Evolutionary conservation across 2,888 invertebrate genomes (phyloP), one percentile per base, ranked within the genome.

Genomic region (Theretra japonica): DNA sequence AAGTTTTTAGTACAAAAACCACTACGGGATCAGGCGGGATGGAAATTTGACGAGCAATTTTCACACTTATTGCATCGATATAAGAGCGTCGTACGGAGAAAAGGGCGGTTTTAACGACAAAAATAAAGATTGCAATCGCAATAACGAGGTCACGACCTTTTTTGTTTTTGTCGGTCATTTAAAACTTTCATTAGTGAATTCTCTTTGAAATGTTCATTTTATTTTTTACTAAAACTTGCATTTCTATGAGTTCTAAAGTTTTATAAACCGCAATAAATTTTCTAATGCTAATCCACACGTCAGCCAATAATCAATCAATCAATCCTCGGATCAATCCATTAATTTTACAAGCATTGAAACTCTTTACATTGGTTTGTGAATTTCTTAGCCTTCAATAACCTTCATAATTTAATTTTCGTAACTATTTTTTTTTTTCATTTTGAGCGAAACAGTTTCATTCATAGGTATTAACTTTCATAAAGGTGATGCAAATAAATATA

Each of bases 121-220:
- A 81, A 76, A 75, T 72, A 80, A 88, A 86, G 76, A 79, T 91
- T 88, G 89, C 85, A 80, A 82, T 88, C 85, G 85, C 86, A 88
- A 89, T 91, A 92, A 92, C 90, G 92, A 90, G 92, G 92, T 92
- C 92, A 90, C 80, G 82, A 81, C 79, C 79, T 86, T 89, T 91
- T 89, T 90, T 88, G 87, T 88, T 90, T 90, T 89, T 86, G 90
- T 85, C 86, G 88, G 90, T 90, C 89, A 90, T 92, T 93, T 92
- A 89, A 91, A 92, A 92, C 89, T 92, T 93, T 92, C 91, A 92
- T 93, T 92, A 92, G 92, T 91, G 92, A 91, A 90, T 91, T 89
- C 89, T 88, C 85, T 85, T 88, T 81, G 83, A 88, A 87, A 83
- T 85, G 86, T 86, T 84, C 85, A 88, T 87, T 90, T 90, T 89